phyloP scores from a whole-genome alignment of 2,113 vertebrate genomes.

The Chaenogobius annularis region DNA sequence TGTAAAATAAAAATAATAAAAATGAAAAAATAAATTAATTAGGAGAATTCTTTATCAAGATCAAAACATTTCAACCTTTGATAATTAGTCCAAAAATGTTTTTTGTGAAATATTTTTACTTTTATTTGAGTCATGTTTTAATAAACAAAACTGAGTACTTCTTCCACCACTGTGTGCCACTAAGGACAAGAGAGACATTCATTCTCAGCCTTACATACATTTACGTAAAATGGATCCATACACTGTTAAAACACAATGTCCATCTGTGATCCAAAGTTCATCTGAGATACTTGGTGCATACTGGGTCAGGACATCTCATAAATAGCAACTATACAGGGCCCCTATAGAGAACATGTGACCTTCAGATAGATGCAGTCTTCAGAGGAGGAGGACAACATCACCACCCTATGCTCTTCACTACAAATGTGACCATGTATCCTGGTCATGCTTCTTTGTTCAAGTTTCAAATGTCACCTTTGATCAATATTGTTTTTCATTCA shows the following conservation, averaged over 20 bases:
- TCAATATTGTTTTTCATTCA: conserved; percentile 45
- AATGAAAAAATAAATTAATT: no score
- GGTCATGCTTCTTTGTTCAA: conserved; percentile 25
- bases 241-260: not conserved
- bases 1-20: no score
- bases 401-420: conserved; percentile 10
- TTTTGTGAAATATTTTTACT: no score
- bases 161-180: no score
- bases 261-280: not conserved
- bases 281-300: not conserved
- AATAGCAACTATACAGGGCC: not conserved
- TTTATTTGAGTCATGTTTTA: no score
- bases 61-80: no score
- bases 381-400: not conserved
- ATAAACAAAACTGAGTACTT: no score
- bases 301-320: not conserved
- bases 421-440: conserved; percentile 30
- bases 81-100: no score
- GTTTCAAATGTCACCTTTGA: conserved; percentile 39
- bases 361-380: conserved; percentile 14
- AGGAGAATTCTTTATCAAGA: no score
- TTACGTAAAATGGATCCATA: no score
- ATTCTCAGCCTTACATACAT: no score
- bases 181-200: no score
- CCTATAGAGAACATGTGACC: conserved; percentile 5